Conservation (phyloP, 92 coral and sea anemone species). For the Epizoanthus stellaris region DNA sequence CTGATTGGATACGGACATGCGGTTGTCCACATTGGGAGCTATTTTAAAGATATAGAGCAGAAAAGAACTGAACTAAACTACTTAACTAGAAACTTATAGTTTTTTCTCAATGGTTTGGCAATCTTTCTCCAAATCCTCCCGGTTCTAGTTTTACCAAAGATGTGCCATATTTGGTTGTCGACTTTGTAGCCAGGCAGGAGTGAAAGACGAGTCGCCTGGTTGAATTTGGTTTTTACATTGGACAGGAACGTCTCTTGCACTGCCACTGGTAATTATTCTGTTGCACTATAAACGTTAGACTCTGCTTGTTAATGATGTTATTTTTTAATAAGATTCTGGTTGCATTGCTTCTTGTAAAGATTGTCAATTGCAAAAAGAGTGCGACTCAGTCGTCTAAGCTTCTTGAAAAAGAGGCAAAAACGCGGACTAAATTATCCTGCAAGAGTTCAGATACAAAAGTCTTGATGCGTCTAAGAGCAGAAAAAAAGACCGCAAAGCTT, state of each 20-base stretch:
- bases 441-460: conserved; percentile 49
- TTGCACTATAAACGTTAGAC: not conserved
- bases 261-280: not conserved
- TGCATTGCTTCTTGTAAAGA: not conserved
- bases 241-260: not conserved
- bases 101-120: too few relatives aligned
- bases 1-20: conserved; percentile 43
- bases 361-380: conserved; percentile 44
- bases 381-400: conserved; percentile 62
- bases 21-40: not conserved
- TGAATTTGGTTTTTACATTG: not conserved
- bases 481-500: conserved; percentile 69
- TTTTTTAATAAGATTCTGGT: conserved; percentile 3
- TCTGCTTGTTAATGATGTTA: not conserved
- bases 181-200: conserved; percentile 19
- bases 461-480: conserved; percentile 76
- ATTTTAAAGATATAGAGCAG: too few relatives aligned
- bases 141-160: too few relatives aligned
- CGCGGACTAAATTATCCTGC: conserved; percentile 65
- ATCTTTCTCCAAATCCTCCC: too few relatives aligned
- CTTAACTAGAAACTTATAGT: too few relatives aligned
- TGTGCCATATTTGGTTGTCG: not conserved
- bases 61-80: too few relatives aligned
- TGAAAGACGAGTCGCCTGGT: not conserved
- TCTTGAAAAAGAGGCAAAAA: conserved; percentile 71